These are phyloP conservation scores for Caenorhabditis sp. DNA, from an alignment of 2,888 invertebrate genomes.

Conservation along the genomic window DNA sequence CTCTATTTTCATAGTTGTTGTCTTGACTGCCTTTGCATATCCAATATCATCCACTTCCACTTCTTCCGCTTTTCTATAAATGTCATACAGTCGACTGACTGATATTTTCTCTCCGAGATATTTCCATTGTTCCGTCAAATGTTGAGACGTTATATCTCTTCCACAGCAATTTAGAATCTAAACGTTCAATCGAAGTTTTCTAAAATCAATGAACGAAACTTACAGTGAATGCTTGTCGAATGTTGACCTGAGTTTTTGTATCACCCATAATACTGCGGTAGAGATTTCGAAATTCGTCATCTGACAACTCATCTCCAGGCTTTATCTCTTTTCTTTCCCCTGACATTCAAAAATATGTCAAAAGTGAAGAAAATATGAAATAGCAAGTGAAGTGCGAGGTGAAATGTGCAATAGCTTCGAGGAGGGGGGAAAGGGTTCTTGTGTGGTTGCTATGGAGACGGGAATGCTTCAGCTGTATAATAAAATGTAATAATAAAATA, in stretches of 20 bases:
- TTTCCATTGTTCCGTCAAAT: constrained; percentile 45
- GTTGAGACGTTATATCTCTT: constrained; percentile 28
- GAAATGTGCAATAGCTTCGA: background rate
- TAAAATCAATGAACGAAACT: constrained; percentile 1
- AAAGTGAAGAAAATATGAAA: background rate
- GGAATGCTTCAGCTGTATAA: too few relatives aligned
- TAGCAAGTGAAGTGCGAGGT: background rate
- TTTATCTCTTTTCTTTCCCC: constrained; percentile 1
- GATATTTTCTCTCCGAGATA: constrained; percentile 42
- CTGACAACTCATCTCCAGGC: constrained; percentile 3
- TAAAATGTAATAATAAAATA: too few relatives aligned
- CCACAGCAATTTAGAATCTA: constrained; percentile 53
- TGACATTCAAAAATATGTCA: constrained; percentile 11
- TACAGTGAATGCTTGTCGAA: constrained; percentile 50
- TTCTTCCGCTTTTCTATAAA: constrained; percentile 48
- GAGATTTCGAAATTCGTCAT: constrained; percentile 31
- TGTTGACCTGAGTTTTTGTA: constrained; percentile 44
- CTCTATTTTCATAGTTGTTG: constrained; percentile 20
- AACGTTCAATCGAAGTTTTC: background rate
- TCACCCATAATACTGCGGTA: constrained; percentile 50
- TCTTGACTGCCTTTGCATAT: constrained; percentile 33
- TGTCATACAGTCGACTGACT: constrained; percentile 54
- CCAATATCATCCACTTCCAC: constrained; percentile 35
- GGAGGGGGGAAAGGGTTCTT: background rate
- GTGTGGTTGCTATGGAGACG: constrained; percentile 14